A percentile compares a stretch with the other conserved stretches of the same genome.
phyloP scores from a whole-genome alignment of 2,797 vertebrate species.

The Phyllotis vaccarum region DNA sequence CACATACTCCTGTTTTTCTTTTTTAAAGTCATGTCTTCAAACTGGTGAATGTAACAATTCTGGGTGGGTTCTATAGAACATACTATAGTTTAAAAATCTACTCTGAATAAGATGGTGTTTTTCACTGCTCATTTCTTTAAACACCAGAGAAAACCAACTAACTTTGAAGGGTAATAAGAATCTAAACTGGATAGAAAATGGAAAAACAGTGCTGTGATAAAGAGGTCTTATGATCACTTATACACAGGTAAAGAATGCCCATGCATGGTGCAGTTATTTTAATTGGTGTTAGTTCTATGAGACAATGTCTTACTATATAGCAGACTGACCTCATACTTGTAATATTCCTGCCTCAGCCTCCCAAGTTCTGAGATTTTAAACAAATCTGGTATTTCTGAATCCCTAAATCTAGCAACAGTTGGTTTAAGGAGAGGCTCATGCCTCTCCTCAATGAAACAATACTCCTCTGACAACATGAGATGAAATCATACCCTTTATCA shows the following conservation, averaged over 20 bases:
- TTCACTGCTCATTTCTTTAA: neutral
- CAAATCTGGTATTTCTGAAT: neutral
- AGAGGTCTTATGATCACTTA: neutral
- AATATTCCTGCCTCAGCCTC: neutral
- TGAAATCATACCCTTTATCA: neutral
- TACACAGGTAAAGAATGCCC: neutral
- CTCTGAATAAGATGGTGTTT: conserved; percentile 23
- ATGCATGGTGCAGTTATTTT: neutral
- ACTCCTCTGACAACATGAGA: conserved; percentile 32
- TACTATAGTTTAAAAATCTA: neutral
- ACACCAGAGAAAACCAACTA: conserved; percentile 45
- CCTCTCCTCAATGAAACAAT: neutral
- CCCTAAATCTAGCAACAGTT: neutral
- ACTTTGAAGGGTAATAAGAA: conserved; percentile 10
- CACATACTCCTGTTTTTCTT: conserved; percentile 31
- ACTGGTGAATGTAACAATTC: conserved; percentile 61
- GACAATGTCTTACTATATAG: neutral
- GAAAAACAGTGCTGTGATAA: conserved; percentile 4
- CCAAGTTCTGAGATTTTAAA: neutral
- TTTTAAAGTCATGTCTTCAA: conserved; percentile 48
- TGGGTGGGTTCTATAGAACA: conserved; percentile 23
- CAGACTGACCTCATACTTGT: neutral
- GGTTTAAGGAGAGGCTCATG: neutral
- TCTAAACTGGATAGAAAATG: neutral
- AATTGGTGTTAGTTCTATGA: neutral